Conservation (phyloP, 2,113 vertebrate genomes). For the Aleadryas rufinucha region DNA sequence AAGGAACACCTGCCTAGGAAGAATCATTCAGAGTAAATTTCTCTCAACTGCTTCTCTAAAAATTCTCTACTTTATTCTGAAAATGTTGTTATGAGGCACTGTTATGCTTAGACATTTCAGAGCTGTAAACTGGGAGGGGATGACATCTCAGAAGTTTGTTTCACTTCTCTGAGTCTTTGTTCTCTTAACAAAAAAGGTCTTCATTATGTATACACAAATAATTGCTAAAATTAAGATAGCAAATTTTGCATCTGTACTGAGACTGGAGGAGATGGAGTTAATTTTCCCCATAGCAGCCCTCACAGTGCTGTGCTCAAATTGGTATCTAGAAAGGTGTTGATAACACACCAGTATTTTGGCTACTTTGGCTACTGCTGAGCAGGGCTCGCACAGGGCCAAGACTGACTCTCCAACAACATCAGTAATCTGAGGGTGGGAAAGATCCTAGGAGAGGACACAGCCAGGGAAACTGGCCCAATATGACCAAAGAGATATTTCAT, state of each 20-base stretch:
- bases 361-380: not conserved
- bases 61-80: not conserved
- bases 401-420: not conserved
- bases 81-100: not conserved
- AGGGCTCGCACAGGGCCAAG: not conserved
- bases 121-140: not conserved
- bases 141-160: not conserved
- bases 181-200: not conserved
- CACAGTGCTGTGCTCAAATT: not conserved
- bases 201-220: not conserved
- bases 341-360: not conserved
- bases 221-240: not conserved
- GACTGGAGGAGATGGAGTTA: not conserved
- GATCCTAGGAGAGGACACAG: not conserved
- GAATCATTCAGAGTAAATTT: not conserved
- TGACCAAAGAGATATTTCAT: not conserved
- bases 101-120: not conserved
- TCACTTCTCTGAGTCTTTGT: not conserved
- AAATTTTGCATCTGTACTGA: not conserved
- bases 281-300: not conserved
- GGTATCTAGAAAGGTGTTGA: not conserved
- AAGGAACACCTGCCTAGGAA: slow-evolving; percentile 21
- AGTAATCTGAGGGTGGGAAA: not conserved
- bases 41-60: not conserved
- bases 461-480: no score